Evolutionary conservation across 2,797 vertebrate genomes (phyloP).

Genomic region (Coregonus suidteri): DNA sequence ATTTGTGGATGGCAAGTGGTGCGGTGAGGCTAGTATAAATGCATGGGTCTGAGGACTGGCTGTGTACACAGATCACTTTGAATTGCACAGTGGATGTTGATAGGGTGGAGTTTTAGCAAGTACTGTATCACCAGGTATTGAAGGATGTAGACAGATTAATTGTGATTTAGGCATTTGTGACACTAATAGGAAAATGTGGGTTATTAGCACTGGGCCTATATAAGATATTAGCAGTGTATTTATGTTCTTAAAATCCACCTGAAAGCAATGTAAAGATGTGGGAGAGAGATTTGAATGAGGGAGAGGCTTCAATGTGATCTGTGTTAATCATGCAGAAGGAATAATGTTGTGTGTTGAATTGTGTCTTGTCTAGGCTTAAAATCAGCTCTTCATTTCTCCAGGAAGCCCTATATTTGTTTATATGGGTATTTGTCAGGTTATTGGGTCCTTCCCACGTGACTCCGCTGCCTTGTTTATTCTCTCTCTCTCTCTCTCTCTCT

Average conservation of each 20-base stretch:
- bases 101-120: slow-evolving; percentile 36
- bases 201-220: slow-evolving; percentile 25
- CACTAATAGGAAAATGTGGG: slow-evolving; percentile 53
- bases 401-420: slow-evolving; percentile 61
- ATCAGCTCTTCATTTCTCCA: slow-evolving; percentile 82
- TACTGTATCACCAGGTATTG: slow-evolving; percentile 30
- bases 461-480: slow-evolving; percentile 9
- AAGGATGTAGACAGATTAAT: slow-evolving; percentile 40
- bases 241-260: slow-evolving; percentile 56
- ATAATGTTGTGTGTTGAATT: slow-evolving; percentile 46
- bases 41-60: slow-evolving; percentile 63
- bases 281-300: slow-evolving; percentile 47
- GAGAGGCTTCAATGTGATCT: slow-evolving; percentile 57
- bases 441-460: slow-evolving; percentile 64
- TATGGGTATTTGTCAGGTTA: slow-evolving; percentile 67
- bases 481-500: neutral
- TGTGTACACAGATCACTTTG: slow-evolving; percentile 53
- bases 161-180: slow-evolving; percentile 42
- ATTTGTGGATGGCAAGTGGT: slow-evolving; percentile 70
- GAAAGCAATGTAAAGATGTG: slow-evolving; percentile 63
- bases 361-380: slow-evolving; percentile 64
- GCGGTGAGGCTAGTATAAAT: slow-evolving; percentile 71
- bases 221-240: slow-evolving; percentile 34
- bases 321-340: slow-evolving; percentile 49
- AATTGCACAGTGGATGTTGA: slow-evolving; percentile 55